phyloP scores from a whole-genome alignment of 2,888 invertebrate genomes.

The Plebejus melissa region DNA sequence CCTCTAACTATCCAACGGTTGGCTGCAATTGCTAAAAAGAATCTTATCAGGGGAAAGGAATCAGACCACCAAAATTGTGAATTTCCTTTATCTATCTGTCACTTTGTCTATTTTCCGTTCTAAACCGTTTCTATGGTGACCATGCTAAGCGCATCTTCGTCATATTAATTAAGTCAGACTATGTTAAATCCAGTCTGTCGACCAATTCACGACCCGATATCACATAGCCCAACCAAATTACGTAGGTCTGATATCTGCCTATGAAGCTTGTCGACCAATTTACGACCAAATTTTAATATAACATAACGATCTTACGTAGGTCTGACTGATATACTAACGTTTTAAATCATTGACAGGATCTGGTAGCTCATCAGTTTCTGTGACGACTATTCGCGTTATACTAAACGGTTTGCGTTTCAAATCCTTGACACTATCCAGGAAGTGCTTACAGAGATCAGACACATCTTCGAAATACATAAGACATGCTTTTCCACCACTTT shows the following conservation, averaged over 20 bases:
- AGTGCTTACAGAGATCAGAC: slow-evolving; percentile 57
- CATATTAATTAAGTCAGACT: no score
- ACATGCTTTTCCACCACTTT: slow-evolving; percentile 64
- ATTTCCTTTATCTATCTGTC: no score
- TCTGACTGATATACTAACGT: slow-evolving; percentile 46
- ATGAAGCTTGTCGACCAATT: background rate
- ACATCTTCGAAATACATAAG: slow-evolving; percentile 53
- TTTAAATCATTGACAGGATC: slow-evolving; percentile 62
- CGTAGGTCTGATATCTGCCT: no score
- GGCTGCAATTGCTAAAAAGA: slow-evolving; percentile 55
- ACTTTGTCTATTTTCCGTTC: no score
- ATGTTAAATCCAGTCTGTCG: no score
- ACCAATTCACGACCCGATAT: no score
- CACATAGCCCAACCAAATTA: no score
- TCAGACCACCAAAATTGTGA: no score
- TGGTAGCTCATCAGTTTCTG: slow-evolving; percentile 53
- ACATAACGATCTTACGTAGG: no score
- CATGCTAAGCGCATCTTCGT: no score
- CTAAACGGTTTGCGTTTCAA: slow-evolving; percentile 62
- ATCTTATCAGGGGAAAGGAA: background rate
- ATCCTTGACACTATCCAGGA: slow-evolving; percentile 52
- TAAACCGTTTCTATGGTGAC: no score
- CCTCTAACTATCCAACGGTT: slow-evolving; percentile 66
- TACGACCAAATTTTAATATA: no score
- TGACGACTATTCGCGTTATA: slow-evolving; percentile 58